Conservation (phyloP, 2,113 vertebrate species). For the Bostrychus sinensis region DNA sequence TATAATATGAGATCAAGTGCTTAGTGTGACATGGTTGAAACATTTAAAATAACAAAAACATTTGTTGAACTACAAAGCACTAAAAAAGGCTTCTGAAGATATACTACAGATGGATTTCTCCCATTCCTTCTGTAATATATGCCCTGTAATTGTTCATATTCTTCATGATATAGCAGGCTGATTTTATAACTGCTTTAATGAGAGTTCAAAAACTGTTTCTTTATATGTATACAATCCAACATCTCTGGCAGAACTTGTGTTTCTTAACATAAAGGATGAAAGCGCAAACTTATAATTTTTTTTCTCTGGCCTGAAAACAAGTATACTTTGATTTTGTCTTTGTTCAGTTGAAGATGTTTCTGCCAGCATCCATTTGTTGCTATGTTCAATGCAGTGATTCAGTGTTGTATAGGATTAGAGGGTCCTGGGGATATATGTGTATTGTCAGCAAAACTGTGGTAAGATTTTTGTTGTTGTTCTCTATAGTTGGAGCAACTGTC, state of each 20-base stretch:
- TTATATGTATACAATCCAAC: not conserved
- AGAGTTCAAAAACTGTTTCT: not conserved
- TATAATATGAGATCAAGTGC: too few species aligned
- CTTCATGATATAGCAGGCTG: not conserved
- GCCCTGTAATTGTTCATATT: not conserved
- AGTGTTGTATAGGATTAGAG: not conserved
- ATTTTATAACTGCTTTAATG: not conserved
- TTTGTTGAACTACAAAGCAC: too few species aligned
- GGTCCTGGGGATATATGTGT: not conserved
- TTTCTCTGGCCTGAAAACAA: not conserved
- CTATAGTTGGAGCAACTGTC: not conserved
- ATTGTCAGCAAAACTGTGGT: constrained; percentile 3
- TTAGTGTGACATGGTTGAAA: too few species aligned
- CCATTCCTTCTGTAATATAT: not conserved
- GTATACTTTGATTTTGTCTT: not conserved
- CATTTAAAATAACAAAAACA: too few species aligned
- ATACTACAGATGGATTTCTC: not conserved
- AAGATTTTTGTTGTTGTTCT: not conserved
- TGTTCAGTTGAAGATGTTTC: not conserved
- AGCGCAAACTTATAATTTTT: not conserved
- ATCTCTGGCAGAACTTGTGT: not conserved
- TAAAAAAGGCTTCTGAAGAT: not conserved
- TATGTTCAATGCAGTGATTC: not conserved
- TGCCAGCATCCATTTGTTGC: not conserved
- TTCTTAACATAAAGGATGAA: not conserved